Evolutionary conservation across 1,140 invertebrate species (phyloP), one percentile per base, ranked within the genome.

Genomic region (Brachionus rotundiformis): DNA sequence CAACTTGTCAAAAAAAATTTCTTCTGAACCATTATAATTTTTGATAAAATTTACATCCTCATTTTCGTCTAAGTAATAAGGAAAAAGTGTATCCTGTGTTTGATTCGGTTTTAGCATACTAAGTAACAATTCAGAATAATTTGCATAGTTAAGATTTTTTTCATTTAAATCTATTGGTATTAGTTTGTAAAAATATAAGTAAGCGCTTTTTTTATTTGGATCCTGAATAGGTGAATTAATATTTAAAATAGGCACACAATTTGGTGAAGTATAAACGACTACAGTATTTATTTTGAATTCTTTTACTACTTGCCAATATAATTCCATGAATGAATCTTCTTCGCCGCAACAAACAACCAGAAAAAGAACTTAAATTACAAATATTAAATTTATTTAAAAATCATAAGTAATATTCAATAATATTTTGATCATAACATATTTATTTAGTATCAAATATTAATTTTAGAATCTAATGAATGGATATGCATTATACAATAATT

Each of bases 281-380:
- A 79, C n/a, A 25, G 36, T 41, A 33, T 79, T 79, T 59, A 79
- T 79, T 79, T 2, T 25, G 11, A 49, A 59, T 79, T 54, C 10
- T 54, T 39, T 8, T 23, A 79, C 36, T 1, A 19, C 23, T 39
- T 79, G 23, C 47, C 44, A 54, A 79, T 79, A 59, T 11, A 25
- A 16, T 16, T 63, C 31, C 25, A 79, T 29, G 7, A 79, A 79
- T 29, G 8, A 2, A 8, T 33, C 36, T 3, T 79, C 76, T 54
- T 79, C 76, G 8, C 76, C 76, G 23, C 76, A 79, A 27, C 59
- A 8, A 11, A 54, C 11, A 39, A 79, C 59, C 19, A 79, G 13
- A 79, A 41, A 59, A 11, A 79, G 13, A 23, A 79, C 76, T 79
- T 59, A 39, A 79, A 63, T 29, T 29, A 47, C 3, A 1, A 77